Conservation (phyloP, 2,888 invertebrate genomes). For the Euzophera pinguis region DNA sequence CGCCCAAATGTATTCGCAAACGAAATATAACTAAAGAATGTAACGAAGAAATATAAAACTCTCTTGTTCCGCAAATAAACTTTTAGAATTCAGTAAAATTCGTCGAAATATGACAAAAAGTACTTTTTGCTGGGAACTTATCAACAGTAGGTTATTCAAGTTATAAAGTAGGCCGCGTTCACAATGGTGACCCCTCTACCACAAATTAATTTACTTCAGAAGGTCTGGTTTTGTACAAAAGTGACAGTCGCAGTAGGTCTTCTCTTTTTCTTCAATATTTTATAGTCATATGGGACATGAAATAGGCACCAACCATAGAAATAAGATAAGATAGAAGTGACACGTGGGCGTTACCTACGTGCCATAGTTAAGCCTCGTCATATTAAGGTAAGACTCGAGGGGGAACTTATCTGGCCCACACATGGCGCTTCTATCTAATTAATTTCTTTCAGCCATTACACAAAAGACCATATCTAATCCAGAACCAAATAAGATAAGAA, state of each 20-base stretch:
- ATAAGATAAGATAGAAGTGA: no score
- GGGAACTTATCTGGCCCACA: no score
- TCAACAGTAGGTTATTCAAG: constrained; percentile 16
- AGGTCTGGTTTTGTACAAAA: neutral
- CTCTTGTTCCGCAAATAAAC: neutral
- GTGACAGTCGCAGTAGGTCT: neutral
- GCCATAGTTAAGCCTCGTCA: no score
- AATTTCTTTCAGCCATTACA: no score
- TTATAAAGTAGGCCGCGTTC: constrained; percentile 17
- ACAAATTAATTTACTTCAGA: neutral
- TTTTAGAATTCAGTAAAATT: neutral
- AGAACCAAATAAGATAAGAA: no score
- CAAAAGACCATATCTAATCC: no score
- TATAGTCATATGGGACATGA: neutral
- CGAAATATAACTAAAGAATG: no score
- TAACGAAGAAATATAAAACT: neutral
- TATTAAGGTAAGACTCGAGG: no score
- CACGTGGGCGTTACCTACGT: no score
- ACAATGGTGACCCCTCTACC: constrained; percentile 13
- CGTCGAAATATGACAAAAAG: constrained; percentile 4
- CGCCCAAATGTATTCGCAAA: no score
- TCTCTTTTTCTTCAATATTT: neutral
- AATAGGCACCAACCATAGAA: no score
- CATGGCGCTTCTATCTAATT: no score
- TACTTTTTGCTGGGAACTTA: constrained; percentile 10